Conservation (phyloP, 2,113 vertebrate genomes). For the Hydrolagus affinis region DNA sequence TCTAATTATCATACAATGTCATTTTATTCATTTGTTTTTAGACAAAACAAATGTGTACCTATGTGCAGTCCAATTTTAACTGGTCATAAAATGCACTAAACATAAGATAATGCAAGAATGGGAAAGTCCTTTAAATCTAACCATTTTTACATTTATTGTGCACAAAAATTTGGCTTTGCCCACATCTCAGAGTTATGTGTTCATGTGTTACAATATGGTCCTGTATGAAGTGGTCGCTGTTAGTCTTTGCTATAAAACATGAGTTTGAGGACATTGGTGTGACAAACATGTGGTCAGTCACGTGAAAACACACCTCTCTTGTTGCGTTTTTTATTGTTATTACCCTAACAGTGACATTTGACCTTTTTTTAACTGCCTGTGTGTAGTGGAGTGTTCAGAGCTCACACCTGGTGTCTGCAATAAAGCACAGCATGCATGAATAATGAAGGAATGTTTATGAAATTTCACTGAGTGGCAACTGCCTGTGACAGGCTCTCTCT, state of each 20-base stretch:
- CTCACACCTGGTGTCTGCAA: conserved; percentile 46
- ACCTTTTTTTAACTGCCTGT: conserved; percentile 42
- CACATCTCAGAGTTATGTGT: neutral
- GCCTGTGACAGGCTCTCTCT: conserved; percentile 48
- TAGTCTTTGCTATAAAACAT: conserved; percentile 1
- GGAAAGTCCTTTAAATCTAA: conserved; percentile 35
- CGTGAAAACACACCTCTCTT: conserved; percentile 40
- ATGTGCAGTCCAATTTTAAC: neutral
- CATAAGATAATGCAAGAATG: neutral
- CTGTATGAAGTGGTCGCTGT: neutral
- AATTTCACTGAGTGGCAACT: conserved; percentile 55
- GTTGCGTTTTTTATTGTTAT: conserved; percentile 41
- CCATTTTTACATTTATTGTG: conserved; percentile 37
- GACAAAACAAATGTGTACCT: neutral
- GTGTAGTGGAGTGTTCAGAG: conserved; percentile 41
- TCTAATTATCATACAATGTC: neutral
- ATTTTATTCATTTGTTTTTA: neutral
- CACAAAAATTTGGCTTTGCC: neutral
- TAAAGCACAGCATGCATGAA: conserved; percentile 53
- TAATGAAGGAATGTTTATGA: conserved; percentile 49
- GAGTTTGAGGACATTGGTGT: neutral
- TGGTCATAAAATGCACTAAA: neutral
- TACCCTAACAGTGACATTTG: conserved; percentile 41
- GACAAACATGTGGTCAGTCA: conserved; percentile 3
- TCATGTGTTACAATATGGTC: conserved; percentile 24